phyloP scores from a whole-genome alignment of 2,113 vertebrate species.

The Gracilinanus agilis region DNA sequence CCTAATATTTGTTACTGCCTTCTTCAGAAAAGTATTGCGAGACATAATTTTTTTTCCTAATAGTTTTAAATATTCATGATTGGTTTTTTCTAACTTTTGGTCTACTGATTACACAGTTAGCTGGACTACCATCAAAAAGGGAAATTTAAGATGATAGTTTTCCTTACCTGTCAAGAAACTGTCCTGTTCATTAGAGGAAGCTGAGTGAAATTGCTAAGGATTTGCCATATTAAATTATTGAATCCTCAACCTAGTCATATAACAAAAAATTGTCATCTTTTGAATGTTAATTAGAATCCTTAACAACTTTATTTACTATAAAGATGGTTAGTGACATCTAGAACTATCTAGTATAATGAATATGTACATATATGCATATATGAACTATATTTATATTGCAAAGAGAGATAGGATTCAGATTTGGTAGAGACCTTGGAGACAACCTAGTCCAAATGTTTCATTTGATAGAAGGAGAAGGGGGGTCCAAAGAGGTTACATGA shows the following conservation, averaged over 20 bases:
- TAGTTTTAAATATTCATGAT: neutral
- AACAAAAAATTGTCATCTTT: neutral
- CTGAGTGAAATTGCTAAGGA: slow-evolving; percentile 32
- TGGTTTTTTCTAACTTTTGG: neutral
- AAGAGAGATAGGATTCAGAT: neutral
- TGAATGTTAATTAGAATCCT: neutral
- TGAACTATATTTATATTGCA: neutral
- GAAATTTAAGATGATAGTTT: slow-evolving; percentile 30
- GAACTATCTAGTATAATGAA: neutral
- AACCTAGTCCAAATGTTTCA: neutral
- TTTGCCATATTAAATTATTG: neutral
- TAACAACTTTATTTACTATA: neutral
- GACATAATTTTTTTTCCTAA: slow-evolving; percentile 44
- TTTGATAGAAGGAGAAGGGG: neutral
- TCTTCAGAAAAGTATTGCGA: slow-evolving; percentile 64
- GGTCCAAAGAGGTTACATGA: neutral
- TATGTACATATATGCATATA: too few relatives aligned
- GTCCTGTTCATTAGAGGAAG: slow-evolving; percentile 20
- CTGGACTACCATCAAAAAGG: slow-evolving; percentile 37
- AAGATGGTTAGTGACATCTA: neutral
- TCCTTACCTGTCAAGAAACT: slow-evolving; percentile 31
- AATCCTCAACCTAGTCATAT: neutral
- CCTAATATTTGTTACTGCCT: slow-evolving; percentile 67
- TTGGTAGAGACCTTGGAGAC: neutral
- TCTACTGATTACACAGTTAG: neutral